These are phyloP conservation scores for Hucho hucho DNA, from an alignment of 2,113 vertebrate species.

Conservation along the genomic window DNA sequence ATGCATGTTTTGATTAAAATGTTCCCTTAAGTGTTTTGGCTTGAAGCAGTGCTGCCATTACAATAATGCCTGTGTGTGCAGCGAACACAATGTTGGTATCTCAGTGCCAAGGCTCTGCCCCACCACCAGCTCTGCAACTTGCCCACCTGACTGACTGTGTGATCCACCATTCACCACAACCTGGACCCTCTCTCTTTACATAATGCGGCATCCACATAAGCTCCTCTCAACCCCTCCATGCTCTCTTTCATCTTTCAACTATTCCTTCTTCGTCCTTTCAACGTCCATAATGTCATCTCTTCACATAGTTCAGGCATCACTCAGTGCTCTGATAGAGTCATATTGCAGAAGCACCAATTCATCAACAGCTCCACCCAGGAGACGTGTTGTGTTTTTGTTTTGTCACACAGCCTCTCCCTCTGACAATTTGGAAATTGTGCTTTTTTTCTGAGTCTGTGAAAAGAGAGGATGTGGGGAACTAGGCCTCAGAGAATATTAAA, in stretches of 20 bases:
- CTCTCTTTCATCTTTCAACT: slow-evolving; percentile 43
- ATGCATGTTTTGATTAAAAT: slow-evolving; percentile 70
- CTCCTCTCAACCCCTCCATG: slow-evolving; percentile 20
- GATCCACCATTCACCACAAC: slow-evolving; percentile 23
- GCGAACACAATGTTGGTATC: slow-evolving; percentile 63
- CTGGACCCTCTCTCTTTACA: slow-evolving; percentile 29
- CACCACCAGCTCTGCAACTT: slow-evolving; percentile 28
- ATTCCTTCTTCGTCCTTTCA: slow-evolving; percentile 8
- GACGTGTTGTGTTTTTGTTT: slow-evolving; percentile 29
- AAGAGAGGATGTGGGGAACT: slow-evolving; percentile 46
- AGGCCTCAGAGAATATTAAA: slow-evolving; percentile 53
- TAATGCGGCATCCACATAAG: slow-evolving; percentile 29
- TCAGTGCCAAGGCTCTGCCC: slow-evolving; percentile 37
- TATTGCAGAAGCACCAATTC: too few species aligned
- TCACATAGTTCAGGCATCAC: too few species aligned
- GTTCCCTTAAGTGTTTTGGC: slow-evolving; percentile 61
- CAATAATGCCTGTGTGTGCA: slow-evolving; percentile 23
- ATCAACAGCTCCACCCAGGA: too few species aligned
- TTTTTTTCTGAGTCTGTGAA: slow-evolving; percentile 45
- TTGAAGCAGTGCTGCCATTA: slow-evolving; percentile 52
- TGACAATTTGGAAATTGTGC: slow-evolving; percentile 51
- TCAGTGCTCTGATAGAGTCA: too few species aligned
- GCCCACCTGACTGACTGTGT: not conserved
- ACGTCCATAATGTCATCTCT: not conserved
- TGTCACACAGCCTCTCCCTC: slow-evolving; percentile 63